Base-by-base conservation (phyloP, 2,888 invertebrate genomes). In the Epinotia nisella region DNA sequence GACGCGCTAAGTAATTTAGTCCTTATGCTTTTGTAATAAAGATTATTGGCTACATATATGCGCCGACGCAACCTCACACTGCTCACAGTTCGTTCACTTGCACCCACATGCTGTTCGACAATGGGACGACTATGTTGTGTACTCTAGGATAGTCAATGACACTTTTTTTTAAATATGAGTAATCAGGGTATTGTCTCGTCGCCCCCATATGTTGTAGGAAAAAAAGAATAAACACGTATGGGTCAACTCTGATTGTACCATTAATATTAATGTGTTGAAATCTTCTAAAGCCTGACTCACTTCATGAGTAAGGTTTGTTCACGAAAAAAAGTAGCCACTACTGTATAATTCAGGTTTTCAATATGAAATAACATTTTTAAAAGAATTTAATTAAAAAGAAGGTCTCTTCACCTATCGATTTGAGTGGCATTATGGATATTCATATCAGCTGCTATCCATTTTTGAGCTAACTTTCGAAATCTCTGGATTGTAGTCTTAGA, bases 81-180 rank as follows among this genome's bases (percentile, higher is more conserved):
- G 9, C 55, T 39, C 21, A 13, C 15, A 80, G 85, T 85, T 85
- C 84, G 79, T 84, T 85, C 82, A 85, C 83, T 80, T 74, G 76
- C 76, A 78, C 80, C 80, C 82, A 82, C 81, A 82, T 82, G 77
- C 35, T 21, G 21, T 41, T 21, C 10, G 59, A 60, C 71, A 71
- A 71, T 71, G 49, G 71, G 35, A 35, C 45, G 62, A 56, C 29
- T 17, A 45, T 45, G 45, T 45, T 41, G 58, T 45, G 51, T 59
- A 41, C 51, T 71, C 58, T 59, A 15, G 19, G n/a, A 66, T 45
- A 69, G 58, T 69, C 56, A 62, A 72, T 72, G 56, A 62, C 62
- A 73, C 56, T 51, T n/a, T n/a, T n/a, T n/a, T n/a, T 58, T 15
- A 24, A 62, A 71, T 56, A 59, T 24, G 39, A 51, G 56, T 65